Base-by-base conservation (phyloP, 2,797 vertebrate species). In the Rhinophrynus dorsalis region DNA sequence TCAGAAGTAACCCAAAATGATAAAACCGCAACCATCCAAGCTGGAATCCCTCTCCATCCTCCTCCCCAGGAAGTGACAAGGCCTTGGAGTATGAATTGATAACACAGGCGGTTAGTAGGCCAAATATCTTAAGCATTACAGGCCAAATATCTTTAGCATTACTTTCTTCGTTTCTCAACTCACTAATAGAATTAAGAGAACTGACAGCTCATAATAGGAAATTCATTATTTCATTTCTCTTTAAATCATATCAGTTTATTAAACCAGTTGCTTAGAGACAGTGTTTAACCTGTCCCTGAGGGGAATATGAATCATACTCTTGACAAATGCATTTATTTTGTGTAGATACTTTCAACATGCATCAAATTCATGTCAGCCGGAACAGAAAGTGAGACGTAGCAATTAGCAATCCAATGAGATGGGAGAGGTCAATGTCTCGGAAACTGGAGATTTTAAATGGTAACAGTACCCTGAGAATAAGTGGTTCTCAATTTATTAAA, bases 41-140 rank as follows among this genome's bases (percentile, higher is more conserved):
- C 27, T 60, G 56, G 35, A 52, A 68, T 60, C 24, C 20, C 47
- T 56, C 32, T 6, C 6, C 13, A 47, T 44, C 58, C n/a, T n/a
- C n/a, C n/a, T n/a, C 45, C 58, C 67, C 67, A 69, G 69, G 59
- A 59, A 66, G 62, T 58, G 61, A 73, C 37, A 65, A 27, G n/a
- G 17, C 38, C 23, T 21, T 1, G 6, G 40, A 37, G 44, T 32
- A 63, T 48, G 37, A 27, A 4, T 26, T 35, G 6, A 30, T 52
- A 17, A 12, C 1, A 11, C 15, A 7, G 48, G n/a, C n/a, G 54
- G 67, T 69, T 62, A 69, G 67, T 69, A 69, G 67, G 67, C n/a
- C 67, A 69, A n/a, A 13, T n/a, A n/a, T n/a, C n/a, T n/a, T n/a
- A n/a, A n/a, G n/a, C n/a, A n/a, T n/a, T n/a, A n/a, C n/a, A n/a